phyloP scores from a whole-genome alignment of 2,113 vertebrate genomes.

The Odocoileus virginianus region DNA sequence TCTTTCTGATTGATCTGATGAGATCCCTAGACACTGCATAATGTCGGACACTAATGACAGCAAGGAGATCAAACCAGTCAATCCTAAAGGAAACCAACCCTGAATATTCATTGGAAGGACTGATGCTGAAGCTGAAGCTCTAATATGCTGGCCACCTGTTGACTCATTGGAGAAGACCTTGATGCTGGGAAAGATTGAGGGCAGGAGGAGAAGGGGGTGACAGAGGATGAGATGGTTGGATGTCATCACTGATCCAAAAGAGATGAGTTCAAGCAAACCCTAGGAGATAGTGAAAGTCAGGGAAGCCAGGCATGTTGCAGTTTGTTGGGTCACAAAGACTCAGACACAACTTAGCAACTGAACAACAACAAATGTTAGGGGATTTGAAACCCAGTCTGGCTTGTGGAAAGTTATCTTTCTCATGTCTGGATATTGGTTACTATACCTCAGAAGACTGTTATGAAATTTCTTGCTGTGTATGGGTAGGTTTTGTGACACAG shows the following conservation, averaged over 20 bases:
- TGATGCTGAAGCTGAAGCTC: not conserved
- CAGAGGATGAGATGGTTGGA: not conserved
- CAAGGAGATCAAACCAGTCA: not conserved
- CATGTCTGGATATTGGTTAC: not conserved
- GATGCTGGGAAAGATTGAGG: not conserved
- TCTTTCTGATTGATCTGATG: not conserved
- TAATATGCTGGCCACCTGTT: not conserved
- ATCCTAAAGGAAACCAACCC: not conserved
- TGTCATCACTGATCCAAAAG: not conserved
- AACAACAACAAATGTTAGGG: not conserved
- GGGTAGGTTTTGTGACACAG: not conserved
- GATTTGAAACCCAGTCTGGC: not conserved
- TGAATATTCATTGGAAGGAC: not conserved
- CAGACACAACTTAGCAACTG: not conserved
- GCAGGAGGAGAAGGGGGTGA: not conserved
- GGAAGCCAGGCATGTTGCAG: not conserved
- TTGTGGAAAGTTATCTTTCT: not conserved
- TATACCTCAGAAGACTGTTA: not conserved
- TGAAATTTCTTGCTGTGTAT: not conserved
- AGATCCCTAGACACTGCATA: not conserved
- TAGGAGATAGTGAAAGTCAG: not conserved
- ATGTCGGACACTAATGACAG: not conserved
- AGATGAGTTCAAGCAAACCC: not conserved
- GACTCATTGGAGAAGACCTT: not conserved
- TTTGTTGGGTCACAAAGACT: not conserved